Conservation (phyloP, 2,113 vertebrate genomes). For the Calcarius ornatus region DNA sequence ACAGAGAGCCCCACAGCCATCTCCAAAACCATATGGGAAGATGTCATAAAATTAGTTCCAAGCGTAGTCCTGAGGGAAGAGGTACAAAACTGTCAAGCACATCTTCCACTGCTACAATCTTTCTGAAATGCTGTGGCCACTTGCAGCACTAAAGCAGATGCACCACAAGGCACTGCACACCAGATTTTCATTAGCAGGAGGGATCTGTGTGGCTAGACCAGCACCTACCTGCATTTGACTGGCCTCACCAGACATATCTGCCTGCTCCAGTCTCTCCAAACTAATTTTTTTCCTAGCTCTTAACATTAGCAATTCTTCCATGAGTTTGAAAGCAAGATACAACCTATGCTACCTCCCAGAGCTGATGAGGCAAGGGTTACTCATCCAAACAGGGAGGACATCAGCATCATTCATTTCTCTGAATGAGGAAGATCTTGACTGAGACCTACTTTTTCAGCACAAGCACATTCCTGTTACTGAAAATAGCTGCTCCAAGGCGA, state of each 20-base stretch:
- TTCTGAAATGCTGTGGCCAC: neutral
- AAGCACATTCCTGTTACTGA: neutral
- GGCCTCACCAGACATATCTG: neutral
- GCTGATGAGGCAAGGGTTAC: neutral
- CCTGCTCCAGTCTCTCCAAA: neutral
- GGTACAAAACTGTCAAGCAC: neutral
- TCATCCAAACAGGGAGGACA: neutral
- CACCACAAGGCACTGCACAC: neutral
- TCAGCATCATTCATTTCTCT: neutral
- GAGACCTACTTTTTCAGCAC: neutral
- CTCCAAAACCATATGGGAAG: neutral
- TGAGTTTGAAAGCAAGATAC: neutral
- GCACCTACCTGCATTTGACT: neutral
- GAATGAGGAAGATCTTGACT: neutral
- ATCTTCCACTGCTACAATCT: neutral
- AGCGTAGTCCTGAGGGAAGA: neutral
- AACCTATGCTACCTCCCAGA: neutral
- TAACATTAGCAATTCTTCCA: neutral
- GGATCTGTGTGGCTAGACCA: neutral
- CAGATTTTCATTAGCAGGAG: neutral
- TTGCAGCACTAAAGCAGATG: neutral
- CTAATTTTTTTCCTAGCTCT: neutral
- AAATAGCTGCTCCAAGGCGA: neutral
- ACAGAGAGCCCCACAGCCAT: rapidly evolving
- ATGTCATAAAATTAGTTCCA: neutral